phyloP scores from a whole-genome alignment of 2,888 invertebrate genomes.

The Alcis repandata region DNA sequence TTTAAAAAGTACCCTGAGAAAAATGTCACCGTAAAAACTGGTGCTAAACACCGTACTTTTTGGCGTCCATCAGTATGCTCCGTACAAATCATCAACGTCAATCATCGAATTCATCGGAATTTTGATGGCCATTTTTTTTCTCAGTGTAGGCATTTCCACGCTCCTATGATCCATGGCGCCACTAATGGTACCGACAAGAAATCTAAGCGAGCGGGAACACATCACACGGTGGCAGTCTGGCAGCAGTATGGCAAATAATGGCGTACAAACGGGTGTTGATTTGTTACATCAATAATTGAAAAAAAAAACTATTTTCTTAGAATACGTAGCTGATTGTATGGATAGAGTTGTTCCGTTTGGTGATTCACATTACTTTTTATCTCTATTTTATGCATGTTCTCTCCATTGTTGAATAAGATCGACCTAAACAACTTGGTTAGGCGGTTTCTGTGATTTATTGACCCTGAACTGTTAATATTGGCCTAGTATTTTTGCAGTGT shows the following conservation, averaged over 20 bases:
- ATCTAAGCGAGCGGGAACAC: conserved; percentile 36
- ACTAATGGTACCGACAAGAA: conserved; percentile 47
- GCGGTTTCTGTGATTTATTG: neutral
- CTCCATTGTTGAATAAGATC: neutral
- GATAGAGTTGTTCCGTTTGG: conserved; percentile 25
- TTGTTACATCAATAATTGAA: conserved; percentile 33
- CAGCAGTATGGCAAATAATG: conserved; percentile 25
- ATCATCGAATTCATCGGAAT: too few species aligned
- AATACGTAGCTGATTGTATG: conserved; percentile 18
- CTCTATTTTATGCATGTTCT: neutral
- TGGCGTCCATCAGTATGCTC: too few species aligned
- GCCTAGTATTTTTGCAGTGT: too few species aligned
- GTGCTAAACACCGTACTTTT: too few species aligned
- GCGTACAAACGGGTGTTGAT: conserved; percentile 37
- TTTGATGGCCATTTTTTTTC: too few species aligned
- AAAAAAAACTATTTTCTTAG: neutral
- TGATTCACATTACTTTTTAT: conserved; percentile 32
- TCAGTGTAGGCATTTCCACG: conserved; percentile 26
- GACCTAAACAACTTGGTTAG: neutral
- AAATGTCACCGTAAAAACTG: too few species aligned
- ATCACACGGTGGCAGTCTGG: conserved; percentile 36
- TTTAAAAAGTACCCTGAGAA: too few species aligned
- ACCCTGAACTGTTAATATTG: neutral
- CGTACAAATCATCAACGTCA: too few species aligned
- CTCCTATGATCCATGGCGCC: conserved; percentile 16